These are phyloP conservation scores for Gastrophryne carolinensis DNA, from an alignment of 2,797 vertebrate species.

Conservation along the genomic window DNA sequence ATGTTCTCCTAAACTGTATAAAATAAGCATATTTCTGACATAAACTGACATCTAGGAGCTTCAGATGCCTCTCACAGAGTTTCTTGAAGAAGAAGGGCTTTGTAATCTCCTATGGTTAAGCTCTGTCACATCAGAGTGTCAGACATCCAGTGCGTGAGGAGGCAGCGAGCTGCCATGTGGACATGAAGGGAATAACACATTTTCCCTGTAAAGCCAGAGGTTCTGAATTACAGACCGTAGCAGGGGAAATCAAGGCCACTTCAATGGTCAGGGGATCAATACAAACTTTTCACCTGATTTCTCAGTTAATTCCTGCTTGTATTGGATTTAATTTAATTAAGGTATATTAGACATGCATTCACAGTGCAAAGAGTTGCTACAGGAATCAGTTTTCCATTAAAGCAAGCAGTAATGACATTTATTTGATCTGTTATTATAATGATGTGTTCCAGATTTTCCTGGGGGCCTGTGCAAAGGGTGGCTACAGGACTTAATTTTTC, in stretches of 20 bases:
- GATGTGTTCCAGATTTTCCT: neutral
- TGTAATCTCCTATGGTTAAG: neutral
- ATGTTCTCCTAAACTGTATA: no score
- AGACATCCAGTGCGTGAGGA: constrained; percentile 18
- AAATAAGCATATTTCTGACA: no score
- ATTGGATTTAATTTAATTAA: neutral
- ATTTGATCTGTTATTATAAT: no score
- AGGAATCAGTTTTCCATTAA: neutral
- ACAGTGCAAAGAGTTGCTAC: neutral
- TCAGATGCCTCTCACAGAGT: neutral
- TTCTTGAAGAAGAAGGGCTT: neutral
- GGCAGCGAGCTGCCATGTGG: constrained; percentile 17
- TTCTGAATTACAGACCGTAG: constrained; percentile 34
- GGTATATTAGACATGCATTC: neutral
- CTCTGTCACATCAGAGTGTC: constrained; percentile 3
- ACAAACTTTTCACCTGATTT: constrained; percentile 11
- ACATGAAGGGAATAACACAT: constrained; percentile 38
- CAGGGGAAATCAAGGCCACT: constrained; percentile 46
- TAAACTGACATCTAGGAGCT: neutral
- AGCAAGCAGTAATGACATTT: no score
- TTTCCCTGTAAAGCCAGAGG: constrained; percentile 15
- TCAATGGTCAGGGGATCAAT: constrained; percentile 15
- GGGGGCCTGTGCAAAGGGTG: no score
- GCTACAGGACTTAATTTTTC: no score
- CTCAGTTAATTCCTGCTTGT: constrained; percentile 6